Evolutionary conservation across 2,797 vertebrate species (phyloP), one percentile per base, ranked within the genome.

Genomic region (Pseudomugil tenellus): DNA sequence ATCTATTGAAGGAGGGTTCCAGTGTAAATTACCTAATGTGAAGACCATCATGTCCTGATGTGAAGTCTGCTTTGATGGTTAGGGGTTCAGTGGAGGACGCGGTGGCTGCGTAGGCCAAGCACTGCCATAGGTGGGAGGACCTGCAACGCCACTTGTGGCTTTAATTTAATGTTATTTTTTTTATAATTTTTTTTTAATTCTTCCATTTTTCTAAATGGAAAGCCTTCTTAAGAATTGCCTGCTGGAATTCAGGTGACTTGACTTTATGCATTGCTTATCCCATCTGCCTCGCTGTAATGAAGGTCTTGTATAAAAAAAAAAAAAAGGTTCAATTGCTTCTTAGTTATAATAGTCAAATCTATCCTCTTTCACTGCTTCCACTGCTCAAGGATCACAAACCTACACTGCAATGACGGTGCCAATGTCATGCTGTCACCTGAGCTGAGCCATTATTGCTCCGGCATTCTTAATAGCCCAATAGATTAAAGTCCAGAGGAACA

Each of bases 401-500:
- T 72, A 39, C 31, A 56, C 14, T 6, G 66, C 85, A 91, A 87
- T 86, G 89, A 89, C 71, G 63, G 58, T 61, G 65, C 72, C 91
- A 92, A 91, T 89, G 92, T 92, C 92, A 89, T 56, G 61, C 90
- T 87, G 91, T 91, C 91, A 92, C 87, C 89, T 89, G 87, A 71
- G 84, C 85, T 25, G 81, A 79, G 77, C 79, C 83, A 84, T 92
- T 91, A 92, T 91, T 88, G 89, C 88, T 86, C 84, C 54, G 81
- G 79, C 80, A 76, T 89, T 89, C 91, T 89, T 92, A 92, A 92
- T 92, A 88, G 89, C 89, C 88, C 83, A 83, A 89, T 90, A 92
- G 91, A 94, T 94, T 93, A 93, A 93, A 92, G 86, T 91, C 91
- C 88, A 88, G 90, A 83, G 84, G 87, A 91, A 91, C 88, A 91